A percentile compares a stretch with the other conserved stretches of the same genome.
Conservation (phyloP, 2,797 vertebrate genomes). For the Myotis pilosus region DNA sequence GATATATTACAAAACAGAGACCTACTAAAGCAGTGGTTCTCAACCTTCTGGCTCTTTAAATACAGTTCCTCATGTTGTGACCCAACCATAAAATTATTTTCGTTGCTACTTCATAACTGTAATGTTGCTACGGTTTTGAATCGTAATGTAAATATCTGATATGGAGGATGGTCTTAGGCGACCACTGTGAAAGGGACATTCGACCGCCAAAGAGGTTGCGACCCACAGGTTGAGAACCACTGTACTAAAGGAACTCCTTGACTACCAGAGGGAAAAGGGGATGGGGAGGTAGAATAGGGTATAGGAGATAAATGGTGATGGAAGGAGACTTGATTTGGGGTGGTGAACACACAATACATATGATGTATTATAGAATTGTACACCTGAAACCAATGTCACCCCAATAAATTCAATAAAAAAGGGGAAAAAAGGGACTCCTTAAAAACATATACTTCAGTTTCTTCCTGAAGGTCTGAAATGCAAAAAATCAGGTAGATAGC, state of each 20-base stretch:
- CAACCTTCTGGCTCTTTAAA: too few species aligned
- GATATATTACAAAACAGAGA: not conserved
- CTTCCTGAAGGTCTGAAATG: not conserved
- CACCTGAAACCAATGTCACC: not conserved
- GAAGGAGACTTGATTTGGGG: not conserved
- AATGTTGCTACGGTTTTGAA: too few species aligned
- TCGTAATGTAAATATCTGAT: too few species aligned
- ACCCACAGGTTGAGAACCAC: too few species aligned
- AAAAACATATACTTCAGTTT: not conserved
- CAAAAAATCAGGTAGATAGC: not conserved
- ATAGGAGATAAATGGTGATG: not conserved
- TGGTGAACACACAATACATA: not conserved
- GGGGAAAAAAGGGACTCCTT: not conserved
- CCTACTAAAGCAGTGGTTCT: not conserved
- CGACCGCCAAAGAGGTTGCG: too few species aligned
- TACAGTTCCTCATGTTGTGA: too few species aligned
- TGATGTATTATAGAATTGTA: not conserved
- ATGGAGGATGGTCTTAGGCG: too few species aligned
- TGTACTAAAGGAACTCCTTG: not conserved
- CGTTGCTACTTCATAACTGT: too few species aligned
- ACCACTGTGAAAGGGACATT: too few species aligned
- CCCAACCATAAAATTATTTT: too few species aligned
- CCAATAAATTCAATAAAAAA: not conserved
- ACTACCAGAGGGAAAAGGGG: not conserved
- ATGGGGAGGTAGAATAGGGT: not conserved